Base-by-base conservation (phyloP, 2,888 invertebrate genomes). In the Plutella xylostella region DNA sequence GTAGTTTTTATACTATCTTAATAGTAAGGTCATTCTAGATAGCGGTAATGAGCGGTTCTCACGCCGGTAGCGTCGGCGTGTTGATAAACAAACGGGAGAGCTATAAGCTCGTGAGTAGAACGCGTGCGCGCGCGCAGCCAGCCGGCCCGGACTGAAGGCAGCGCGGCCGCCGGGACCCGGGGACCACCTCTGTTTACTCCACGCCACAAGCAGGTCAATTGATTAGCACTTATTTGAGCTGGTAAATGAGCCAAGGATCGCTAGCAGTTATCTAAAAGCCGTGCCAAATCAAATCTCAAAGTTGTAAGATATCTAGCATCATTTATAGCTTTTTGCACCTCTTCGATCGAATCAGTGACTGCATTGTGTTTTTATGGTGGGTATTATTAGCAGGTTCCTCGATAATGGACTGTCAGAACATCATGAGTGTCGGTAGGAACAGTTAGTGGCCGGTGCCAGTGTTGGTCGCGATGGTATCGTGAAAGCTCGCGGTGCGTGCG, bases 111-210 rank as follows among this genome's bases (percentile, higher is more conserved):
- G 2, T 6, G 39, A 35, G 31, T 30, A 53, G 51, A 51, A 78
- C 66, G 65, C 82, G 83, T 82, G 82, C 82, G 83, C 72, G 54
- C 80, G 80, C 80, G 80, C 74, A 51, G 66, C 65, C 65, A 46
- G 62, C 76, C 65, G 68, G 65, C 71, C 64, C 68, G 73, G 65
- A 83, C 82, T 83, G 77, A 72, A 77, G 74, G 69, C 72, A 77
- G 65, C 68, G 63, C 69, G 71, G 63, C 71, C 68, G 75, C 74
- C 69, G 1, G 19, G 19, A 19, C 19, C n/a, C n/a, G n/a, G n/a
- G n/a, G n/a, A n/a, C n/a, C n/a, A n/a, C n/a, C n/a, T n/a, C n/a
- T n/a, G n/a, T n/a, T n/a, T n/a, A n/a, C n/a, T n/a, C n/a, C n/a
- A n/a, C n/a, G n/a, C n/a, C n/a, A n/a, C n/a, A n/a, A n/a, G n/a